A percentile compares a stretch with the other conserved stretches of the same genome.
phyloP scores from a whole-genome alignment of 2,113 vertebrate genomes.

The Oncorhynchus mykiss region DNA sequence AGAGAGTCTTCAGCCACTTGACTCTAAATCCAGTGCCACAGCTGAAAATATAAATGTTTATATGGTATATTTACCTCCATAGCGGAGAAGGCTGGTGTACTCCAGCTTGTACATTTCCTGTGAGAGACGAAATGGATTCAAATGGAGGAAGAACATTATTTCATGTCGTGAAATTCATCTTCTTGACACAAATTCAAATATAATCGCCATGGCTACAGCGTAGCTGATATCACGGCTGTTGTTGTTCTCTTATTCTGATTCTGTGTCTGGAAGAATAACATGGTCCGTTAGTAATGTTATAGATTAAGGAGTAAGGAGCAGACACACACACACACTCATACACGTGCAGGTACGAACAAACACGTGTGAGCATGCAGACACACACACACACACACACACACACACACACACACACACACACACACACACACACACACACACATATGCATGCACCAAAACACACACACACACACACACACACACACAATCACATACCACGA shows the following conservation, averaged over 20 bases:
- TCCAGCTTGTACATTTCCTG: not conserved
- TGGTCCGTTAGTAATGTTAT: too few species aligned
- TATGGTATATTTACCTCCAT: not conserved
- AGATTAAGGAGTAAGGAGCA: too few species aligned
- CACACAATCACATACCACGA: constrained; percentile 2
- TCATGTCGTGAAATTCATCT: constrained; percentile 32
- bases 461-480: too few species aligned
- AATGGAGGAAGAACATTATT: constrained; percentile 5
- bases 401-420: too few species aligned
- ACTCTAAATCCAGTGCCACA: too few species aligned
- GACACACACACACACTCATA: not conserved
- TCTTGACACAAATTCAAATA: constrained; percentile 43
- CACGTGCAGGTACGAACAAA: not conserved
- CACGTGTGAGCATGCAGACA: not conserved
- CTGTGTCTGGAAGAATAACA: constrained; percentile 29
- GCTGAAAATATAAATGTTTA: too few species aligned
- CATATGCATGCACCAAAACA: too few species aligned
- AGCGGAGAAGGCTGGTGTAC: not conserved
- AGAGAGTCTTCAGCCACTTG: too few species aligned
- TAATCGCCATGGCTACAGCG: constrained; percentile 10
- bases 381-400: not conserved
- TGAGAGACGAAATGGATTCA: constrained; percentile 18
- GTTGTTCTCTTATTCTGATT: not conserved
- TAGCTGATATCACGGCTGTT: constrained; percentile 15
- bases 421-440: not conserved